phyloP scores from a whole-genome alignment of 2,113 vertebrate species.

The Carassius carassius region DNA sequence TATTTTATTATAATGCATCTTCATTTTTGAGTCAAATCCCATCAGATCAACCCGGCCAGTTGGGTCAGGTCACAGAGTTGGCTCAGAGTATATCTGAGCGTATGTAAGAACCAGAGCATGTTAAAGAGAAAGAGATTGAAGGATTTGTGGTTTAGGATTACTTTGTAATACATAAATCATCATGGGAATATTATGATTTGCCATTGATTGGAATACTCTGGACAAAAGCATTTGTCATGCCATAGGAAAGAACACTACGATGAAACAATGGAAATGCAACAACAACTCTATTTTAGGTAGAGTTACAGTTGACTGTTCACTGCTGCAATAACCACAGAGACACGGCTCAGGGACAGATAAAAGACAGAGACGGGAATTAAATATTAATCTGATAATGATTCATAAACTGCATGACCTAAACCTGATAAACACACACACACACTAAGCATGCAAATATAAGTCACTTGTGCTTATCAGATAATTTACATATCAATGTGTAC shows the following conservation, averaged over 20 bases:
- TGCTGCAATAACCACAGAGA: neutral
- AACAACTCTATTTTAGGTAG: neutral
- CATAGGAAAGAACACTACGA: neutral
- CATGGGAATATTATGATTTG: constrained; percentile 24
- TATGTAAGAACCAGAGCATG: constrained; percentile 27
- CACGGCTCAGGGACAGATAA: constrained; percentile 19
- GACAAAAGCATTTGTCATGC: neutral
- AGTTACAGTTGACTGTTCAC: neutral
- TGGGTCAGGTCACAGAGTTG: neutral
- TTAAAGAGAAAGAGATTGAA: constrained; percentile 42
- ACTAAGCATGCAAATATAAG: constrained; percentile 11
- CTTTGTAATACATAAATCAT: constrained; percentile 44
- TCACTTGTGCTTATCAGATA: neutral
- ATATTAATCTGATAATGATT: constrained; percentile 54
- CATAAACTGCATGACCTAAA: neutral
- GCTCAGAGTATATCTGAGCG: neutral
- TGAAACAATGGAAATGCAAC: constrained; percentile 45
- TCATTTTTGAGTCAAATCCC: neutral
- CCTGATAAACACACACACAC: neutral
- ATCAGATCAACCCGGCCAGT: neutral
- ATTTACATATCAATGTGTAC: constrained; percentile 66
- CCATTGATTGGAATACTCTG: neutral
- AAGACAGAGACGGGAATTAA: constrained; percentile 27
- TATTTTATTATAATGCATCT: constrained; percentile 7
- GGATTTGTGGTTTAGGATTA: constrained; percentile 29